Percentiles rank a stretch among this genome's conserved stretches.
Conservation (phyloP, 1,140 invertebrate genomes). For the Heliothis virescens region DNA sequence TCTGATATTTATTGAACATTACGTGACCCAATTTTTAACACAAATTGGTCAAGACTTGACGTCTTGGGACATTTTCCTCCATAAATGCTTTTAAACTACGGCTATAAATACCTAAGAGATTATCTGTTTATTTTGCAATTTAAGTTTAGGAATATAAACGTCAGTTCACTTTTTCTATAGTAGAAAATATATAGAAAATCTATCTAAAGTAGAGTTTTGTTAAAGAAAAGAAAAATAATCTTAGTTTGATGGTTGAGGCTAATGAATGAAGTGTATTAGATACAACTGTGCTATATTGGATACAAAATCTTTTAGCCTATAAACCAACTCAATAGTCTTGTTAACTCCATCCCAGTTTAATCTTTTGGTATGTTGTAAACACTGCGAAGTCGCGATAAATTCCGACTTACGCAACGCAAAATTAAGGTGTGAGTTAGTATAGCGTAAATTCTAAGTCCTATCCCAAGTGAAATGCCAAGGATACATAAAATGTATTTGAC, state of each 20-base stretch:
- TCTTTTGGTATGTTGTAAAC: neutral
- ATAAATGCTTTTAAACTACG: conserved; percentile 8
- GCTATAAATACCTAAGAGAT: neutral
- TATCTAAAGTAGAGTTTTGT: too few relatives aligned
- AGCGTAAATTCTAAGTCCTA: conserved; percentile 3
- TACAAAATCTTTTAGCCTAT: neutral
- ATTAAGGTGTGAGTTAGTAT: conserved; percentile 29
- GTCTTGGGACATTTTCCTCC: conserved; percentile 39
- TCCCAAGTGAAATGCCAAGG: conserved; percentile 39
- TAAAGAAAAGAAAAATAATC: too few relatives aligned
- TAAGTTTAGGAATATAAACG: too few relatives aligned
- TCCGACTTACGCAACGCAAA: conserved; percentile 22
- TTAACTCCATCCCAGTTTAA: neutral
- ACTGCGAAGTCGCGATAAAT: neutral
- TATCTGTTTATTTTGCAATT: neutral
- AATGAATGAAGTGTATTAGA: too few relatives aligned
- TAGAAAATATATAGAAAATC: too few relatives aligned
- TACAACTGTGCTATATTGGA: too few relatives aligned
- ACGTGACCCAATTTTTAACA: conserved; percentile 56
- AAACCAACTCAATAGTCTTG: conserved; percentile 9
- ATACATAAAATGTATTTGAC: conserved; percentile 13
- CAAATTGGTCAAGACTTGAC: conserved; percentile 61
- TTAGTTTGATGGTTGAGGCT: too few relatives aligned
- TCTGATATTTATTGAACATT: conserved; percentile 60
- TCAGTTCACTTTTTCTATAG: too few relatives aligned